Conservation (phyloP, 2,888 invertebrate genomes). For the Therioaphis trifolii region DNA sequence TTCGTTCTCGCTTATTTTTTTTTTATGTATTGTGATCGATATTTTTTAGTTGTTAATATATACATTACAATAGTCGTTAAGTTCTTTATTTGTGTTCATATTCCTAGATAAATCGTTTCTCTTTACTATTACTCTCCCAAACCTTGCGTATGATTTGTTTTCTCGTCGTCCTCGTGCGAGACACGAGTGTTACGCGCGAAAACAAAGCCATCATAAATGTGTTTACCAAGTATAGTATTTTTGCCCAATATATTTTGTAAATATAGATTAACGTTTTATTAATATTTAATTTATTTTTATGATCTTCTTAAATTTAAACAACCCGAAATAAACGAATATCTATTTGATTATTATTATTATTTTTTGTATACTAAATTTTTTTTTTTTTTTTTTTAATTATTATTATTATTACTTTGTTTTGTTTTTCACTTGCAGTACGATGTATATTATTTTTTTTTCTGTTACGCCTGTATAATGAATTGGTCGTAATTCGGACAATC, state of each 20-base stretch:
- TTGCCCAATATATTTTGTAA: neutral
- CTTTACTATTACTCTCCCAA: neutral
- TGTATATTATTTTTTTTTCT: slow-evolving; percentile 30
- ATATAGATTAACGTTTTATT: slow-evolving; percentile 51
- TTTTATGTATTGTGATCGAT: slow-evolving; percentile 43
- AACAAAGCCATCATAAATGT: neutral
- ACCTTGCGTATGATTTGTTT: neutral
- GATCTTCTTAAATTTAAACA: slow-evolving; percentile 36
- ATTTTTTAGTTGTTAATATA: slow-evolving; percentile 27
- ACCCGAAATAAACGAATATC: slow-evolving; percentile 1
- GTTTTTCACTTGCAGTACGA: slow-evolving; percentile 41
- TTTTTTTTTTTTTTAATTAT: slow-evolving; percentile 4
- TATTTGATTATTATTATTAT: neutral
- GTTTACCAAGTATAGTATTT: slow-evolving; percentile 60
- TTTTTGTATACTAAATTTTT: slow-evolving; percentile 19
- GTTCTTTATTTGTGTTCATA: slow-evolving; percentile 44
- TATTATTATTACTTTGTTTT: slow-evolving; percentile 36
- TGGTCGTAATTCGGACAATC: slow-evolving; percentile 40
- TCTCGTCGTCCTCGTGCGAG: neutral
- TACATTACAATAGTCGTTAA: slow-evolving; percentile 33
- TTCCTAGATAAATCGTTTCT: slow-evolving; percentile 39
- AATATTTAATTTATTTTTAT: slow-evolving; percentile 57
- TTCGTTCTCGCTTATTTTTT: slow-evolving; percentile 28
- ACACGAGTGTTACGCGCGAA: neutral
- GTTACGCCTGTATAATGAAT: neutral